These are phyloP conservation scores for Pimpla rufipes DNA, from an alignment of 2,888 invertebrate species.

Conservation along the genomic window DNA sequence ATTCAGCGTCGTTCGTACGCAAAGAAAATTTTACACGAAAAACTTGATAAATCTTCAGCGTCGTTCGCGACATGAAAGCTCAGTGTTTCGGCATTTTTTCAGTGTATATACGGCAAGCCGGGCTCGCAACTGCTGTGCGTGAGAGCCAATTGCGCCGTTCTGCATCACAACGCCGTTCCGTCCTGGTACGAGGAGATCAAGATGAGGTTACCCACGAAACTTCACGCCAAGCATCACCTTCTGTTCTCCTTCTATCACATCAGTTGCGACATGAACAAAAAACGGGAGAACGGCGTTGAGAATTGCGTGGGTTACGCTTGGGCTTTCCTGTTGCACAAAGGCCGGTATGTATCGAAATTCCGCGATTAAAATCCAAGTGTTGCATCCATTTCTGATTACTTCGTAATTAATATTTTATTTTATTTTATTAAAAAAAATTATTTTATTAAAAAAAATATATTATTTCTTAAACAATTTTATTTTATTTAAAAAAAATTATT, in stretches of 20 bases:
- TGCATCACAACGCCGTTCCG: slow-evolving; percentile 96
- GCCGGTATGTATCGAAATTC: slow-evolving; percentile 85
- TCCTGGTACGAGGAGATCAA: slow-evolving; percentile 98
- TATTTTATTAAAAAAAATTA: slow-evolving; percentile 5
- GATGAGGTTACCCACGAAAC: slow-evolving; percentile 93
- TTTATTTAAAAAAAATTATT: too few species aligned
- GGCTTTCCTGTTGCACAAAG: slow-evolving; percentile 94
- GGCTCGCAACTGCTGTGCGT: slow-evolving; percentile 89
- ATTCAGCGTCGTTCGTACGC: slow-evolving; percentile 86
- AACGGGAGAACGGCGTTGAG: slow-evolving; percentile 92
- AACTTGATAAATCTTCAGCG: too few species aligned
- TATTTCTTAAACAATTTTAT: too few species aligned
- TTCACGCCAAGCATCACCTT: slow-evolving; percentile 95
- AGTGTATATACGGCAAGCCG: slow-evolving; percentile 92
- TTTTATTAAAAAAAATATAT: too few species aligned
- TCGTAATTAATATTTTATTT: neutral
- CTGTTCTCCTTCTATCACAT: slow-evolving; percentile 98
- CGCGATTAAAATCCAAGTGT: neutral
- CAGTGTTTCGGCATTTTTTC: slow-evolving; percentile 83
- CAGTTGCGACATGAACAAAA: slow-evolving; percentile 94
- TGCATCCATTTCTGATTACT: neutral
- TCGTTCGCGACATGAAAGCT: neutral
- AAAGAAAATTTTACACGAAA: neutral
- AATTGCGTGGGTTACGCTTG: slow-evolving; percentile 97
- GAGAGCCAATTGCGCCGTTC: slow-evolving; percentile 91